Conservation (phyloP, 2,113 vertebrate species). For the Indicator indicator region DNA sequence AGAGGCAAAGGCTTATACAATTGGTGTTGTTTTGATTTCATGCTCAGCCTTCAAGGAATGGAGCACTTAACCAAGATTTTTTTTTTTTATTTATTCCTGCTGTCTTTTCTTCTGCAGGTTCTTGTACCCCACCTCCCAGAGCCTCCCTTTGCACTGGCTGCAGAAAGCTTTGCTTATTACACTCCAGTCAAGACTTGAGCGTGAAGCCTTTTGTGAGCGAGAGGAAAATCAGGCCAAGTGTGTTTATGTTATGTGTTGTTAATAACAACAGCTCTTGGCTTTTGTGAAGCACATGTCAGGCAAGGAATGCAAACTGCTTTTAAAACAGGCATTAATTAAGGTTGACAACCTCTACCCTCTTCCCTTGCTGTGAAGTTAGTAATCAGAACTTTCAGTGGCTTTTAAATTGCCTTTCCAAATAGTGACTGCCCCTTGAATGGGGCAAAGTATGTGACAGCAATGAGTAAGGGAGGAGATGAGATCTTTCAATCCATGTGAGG, state of each 20-base stretch:
- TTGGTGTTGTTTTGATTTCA: background rate
- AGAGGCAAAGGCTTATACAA: background rate
- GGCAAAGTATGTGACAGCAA: too few species aligned
- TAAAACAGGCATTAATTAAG: background rate
- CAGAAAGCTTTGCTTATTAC: background rate
- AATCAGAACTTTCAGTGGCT: accelerated
- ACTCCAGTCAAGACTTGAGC: background rate
- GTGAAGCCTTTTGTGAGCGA: background rate
- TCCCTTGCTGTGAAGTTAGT: background rate
- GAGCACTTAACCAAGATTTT: background rate
- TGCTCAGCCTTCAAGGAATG: background rate
- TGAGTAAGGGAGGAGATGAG: background rate
- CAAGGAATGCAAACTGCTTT: constrained; percentile 14
- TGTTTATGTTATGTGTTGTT: constrained; percentile 27
- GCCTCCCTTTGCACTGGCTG: background rate
- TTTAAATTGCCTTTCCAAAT: background rate
- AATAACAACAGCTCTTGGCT: constrained; percentile 4
- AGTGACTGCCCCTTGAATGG: too few species aligned
- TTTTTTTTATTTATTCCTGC: background rate
- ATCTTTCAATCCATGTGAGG: background rate
- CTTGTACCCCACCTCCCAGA: background rate
- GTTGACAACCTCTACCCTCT: constrained; percentile 5
- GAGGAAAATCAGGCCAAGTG: constrained; percentile 47
- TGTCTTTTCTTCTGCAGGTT: background rate
- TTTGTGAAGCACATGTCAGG: background rate